phyloP scores from a whole-genome alignment of 1,140 invertebrate species.

The Periplaneta americana region DNA sequence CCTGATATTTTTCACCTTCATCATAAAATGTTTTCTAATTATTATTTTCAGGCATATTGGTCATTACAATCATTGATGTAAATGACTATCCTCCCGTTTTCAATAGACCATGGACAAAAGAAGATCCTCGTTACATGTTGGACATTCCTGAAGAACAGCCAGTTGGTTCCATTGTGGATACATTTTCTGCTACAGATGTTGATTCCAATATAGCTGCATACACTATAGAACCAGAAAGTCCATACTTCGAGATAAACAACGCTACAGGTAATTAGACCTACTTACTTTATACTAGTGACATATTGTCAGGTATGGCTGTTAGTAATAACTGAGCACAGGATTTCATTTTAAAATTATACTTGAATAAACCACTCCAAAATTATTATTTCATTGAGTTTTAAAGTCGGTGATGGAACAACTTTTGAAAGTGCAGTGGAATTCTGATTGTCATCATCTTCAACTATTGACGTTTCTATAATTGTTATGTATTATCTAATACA shows the following conservation, averaged over 20 bases:
- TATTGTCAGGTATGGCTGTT: too few species aligned
- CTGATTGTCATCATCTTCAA: too few species aligned
- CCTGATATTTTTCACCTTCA: too few species aligned
- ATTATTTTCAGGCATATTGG: slow-evolving; percentile 57
- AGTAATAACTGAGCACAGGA: too few species aligned
- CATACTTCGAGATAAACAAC: slow-evolving; percentile 74
- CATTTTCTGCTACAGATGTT: slow-evolving; percentile 72
- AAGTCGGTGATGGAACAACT: too few species aligned
- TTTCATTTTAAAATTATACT: too few species aligned
- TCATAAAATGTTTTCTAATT: neutral
- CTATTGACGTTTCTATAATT: too few species aligned
- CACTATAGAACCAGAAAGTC: slow-evolving; percentile 59
- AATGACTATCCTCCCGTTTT: slow-evolving; percentile 62
- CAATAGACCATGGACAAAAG: slow-evolving; percentile 63
- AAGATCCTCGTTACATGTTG: slow-evolving; percentile 58
- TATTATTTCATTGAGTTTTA: too few species aligned
- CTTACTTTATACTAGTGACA: too few species aligned
- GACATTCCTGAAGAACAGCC: slow-evolving; percentile 81
- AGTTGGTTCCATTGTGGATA: slow-evolving; percentile 69
- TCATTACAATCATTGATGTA: slow-evolving; percentile 81
- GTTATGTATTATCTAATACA: too few species aligned
- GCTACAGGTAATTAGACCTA: slow-evolving; percentile 61
- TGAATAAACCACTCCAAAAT: too few species aligned
- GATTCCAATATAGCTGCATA: slow-evolving; percentile 80
- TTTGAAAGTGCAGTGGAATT: too few species aligned